A percentile compares a stretch with the other conserved stretches of the same genome.
Conservation (phyloP, 2,113 vertebrate genomes). For the Lampris incognitus region DNA sequence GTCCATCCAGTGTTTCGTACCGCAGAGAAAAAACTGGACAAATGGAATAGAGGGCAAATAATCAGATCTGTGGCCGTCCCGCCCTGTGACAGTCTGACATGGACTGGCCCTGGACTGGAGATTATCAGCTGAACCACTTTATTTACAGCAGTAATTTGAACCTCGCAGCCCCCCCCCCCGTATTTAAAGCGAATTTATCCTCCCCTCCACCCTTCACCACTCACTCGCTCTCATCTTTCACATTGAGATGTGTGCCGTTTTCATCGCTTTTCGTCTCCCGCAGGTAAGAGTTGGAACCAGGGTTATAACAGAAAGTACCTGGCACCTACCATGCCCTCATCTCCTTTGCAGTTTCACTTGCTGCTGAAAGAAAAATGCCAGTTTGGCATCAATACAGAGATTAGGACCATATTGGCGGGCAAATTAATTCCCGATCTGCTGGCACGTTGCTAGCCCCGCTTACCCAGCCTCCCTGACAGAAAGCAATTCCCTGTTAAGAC, state of each 20-base stretch:
- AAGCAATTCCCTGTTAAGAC: slow-evolving; percentile 60
- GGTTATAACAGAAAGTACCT: neutral
- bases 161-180: neutral
- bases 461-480: slow-evolving; percentile 39
- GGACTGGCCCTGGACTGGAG: slow-evolving; percentile 21
- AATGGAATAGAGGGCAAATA: slow-evolving; percentile 61
- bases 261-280: neutral
- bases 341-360: slow-evolving; percentile 22
- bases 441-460: slow-evolving; percentile 16
- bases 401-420: slow-evolving; percentile 53
- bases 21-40: slow-evolving; percentile 55
- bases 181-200: neutral
- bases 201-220: neutral
- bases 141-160: slow-evolving; percentile 33
- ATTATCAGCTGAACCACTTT: slow-evolving; percentile 37
- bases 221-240: slow-evolving; percentile 1
- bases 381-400: slow-evolving; percentile 11
- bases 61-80: slow-evolving; percentile 46
- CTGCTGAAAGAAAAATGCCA: slow-evolving; percentile 22
- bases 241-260: neutral
- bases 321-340: neutral
- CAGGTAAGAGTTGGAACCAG: neutral
- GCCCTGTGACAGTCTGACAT: slow-evolving; percentile 52
- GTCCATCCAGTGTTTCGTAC: slow-evolving; percentile 46
- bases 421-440: slow-evolving; percentile 58